Conservation (phyloP, 2,888 invertebrate species). For the Hypselothyrea guttata region DNA sequence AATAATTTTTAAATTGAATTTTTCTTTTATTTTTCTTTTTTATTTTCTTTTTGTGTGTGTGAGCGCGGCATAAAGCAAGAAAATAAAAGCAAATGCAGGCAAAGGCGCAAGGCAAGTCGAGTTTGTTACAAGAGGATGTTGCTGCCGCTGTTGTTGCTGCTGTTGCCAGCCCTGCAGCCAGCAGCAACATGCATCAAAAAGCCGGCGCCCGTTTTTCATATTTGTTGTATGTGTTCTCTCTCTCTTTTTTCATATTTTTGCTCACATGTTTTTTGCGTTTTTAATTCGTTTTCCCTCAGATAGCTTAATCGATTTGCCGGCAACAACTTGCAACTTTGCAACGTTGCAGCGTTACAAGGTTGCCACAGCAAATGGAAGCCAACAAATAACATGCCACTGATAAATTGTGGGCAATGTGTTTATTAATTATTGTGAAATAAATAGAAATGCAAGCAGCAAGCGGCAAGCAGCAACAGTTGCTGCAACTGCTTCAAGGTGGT, state of each 20-base stretch:
- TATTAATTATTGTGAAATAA: slow-evolving; percentile 71
- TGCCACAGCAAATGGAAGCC: slow-evolving; percentile 14
- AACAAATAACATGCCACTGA: slow-evolving; percentile 59
- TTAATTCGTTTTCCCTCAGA: slow-evolving; percentile 68
- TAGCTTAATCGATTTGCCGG: slow-evolving; percentile 80
- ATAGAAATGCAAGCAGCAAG: slow-evolving; percentile 57
- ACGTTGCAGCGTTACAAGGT: slow-evolving; percentile 32
- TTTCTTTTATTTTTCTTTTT: too few relatives aligned
- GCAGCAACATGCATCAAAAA: slow-evolving; percentile 66
- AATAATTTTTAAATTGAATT: slow-evolving; percentile 80
- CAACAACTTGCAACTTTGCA: slow-evolving; percentile 28
- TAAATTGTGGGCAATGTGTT: slow-evolving; percentile 78
- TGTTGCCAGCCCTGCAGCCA: slow-evolving; percentile 55
- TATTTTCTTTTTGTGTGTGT: slow-evolving; percentile 36
- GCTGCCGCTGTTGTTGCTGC: slow-evolving; percentile 17
- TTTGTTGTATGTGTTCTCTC: slow-evolving; percentile 14
- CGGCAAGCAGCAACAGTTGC: slow-evolving; percentile 29
- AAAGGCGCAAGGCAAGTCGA: slow-evolving; percentile 50
- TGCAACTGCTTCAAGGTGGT: slow-evolving; percentile 72
- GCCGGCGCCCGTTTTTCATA: slow-evolving; percentile 74
- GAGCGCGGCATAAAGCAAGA: slow-evolving; percentile 21
- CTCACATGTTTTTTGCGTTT: slow-evolving; percentile 38
- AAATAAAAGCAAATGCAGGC: slow-evolving; percentile 58
- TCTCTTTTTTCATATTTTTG: slow-evolving; percentile 1
- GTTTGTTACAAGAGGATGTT: slow-evolving; percentile 18